Conservation (phyloP, 2,888 invertebrate species). For the Drosophila infuscata region DNA sequence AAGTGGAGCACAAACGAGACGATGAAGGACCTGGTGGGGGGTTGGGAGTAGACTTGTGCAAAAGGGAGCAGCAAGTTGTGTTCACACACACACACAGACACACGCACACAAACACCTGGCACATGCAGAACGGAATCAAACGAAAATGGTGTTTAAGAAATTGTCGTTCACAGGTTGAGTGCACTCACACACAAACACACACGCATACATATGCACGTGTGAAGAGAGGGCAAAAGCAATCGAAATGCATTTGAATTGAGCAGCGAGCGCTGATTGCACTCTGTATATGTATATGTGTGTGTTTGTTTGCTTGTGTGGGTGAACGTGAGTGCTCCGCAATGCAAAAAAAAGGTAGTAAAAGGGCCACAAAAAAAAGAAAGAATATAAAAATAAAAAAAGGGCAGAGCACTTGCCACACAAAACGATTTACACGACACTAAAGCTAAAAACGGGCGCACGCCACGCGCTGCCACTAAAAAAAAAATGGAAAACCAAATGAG, state of each 20-base stretch:
- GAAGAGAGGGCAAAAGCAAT: slow-evolving; percentile 59
- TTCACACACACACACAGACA: slow-evolving; percentile 47
- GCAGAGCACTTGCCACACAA: slow-evolving; percentile 71
- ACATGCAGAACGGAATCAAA: slow-evolving; percentile 56
- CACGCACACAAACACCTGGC: slow-evolving; percentile 30
- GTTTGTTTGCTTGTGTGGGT: slow-evolving; percentile 17
- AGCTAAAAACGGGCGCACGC: slow-evolving; percentile 62
- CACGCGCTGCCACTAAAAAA: slow-evolving; percentile 35
- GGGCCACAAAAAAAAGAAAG: slow-evolving; percentile 35
- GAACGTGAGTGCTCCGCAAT: slow-evolving; percentile 46
- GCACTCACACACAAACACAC: slow-evolving; percentile 49
- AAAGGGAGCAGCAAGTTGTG: slow-evolving; percentile 33
- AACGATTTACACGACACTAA: slow-evolving; percentile 79
- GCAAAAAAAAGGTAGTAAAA: slow-evolving; percentile 49
- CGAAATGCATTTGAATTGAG: slow-evolving; percentile 78
- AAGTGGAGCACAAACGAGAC: slow-evolving; percentile 40
- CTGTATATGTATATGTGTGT: slow-evolving; percentile 12
- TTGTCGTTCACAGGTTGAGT: slow-evolving; percentile 65
- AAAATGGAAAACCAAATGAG: slow-evolving; percentile 7
- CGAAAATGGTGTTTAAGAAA: slow-evolving; percentile 67
- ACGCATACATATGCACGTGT: background rate
- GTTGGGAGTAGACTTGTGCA: slow-evolving; percentile 34
- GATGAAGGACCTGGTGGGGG: background rate
- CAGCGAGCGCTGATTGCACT: slow-evolving; percentile 54
- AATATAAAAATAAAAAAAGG: slow-evolving; percentile 40